Evolutionary conservation across 2,113 vertebrate species (phyloP).

Genomic region (Erpornis zantholeuca): DNA sequence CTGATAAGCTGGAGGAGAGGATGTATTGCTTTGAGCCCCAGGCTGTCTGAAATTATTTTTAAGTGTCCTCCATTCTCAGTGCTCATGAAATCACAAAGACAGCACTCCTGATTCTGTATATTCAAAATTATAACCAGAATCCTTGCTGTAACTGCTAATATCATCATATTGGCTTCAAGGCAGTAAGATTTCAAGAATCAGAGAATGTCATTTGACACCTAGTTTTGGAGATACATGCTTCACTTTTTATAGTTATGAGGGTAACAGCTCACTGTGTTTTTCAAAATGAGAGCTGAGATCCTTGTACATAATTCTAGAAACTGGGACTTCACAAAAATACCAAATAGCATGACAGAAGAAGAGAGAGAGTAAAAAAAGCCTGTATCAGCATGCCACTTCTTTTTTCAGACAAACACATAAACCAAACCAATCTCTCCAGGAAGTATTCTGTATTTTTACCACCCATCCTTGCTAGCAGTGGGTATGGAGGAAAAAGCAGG

Average conservation of each 20-base stretch:
- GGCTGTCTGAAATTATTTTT: conserved; percentile 7
- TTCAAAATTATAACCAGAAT: neutral
- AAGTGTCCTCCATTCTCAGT: neutral
- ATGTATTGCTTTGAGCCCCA: neutral
- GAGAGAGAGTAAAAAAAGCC: neutral
- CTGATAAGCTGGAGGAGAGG: neutral
- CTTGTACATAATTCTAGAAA: neutral
- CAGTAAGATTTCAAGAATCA: neutral
- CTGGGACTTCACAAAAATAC: neutral
- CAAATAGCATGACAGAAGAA: neutral
- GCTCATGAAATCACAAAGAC: neutral
- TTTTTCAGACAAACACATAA: neutral
- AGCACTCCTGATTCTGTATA: neutral
- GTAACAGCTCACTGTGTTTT: neutral
- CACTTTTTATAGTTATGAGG: neutral
- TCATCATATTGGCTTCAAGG: neutral
- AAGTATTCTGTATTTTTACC: neutral
- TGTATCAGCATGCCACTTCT: neutral
- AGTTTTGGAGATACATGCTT: neutral
- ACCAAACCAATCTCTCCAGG: neutral
- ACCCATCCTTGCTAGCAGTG: neutral
- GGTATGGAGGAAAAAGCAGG: neutral
- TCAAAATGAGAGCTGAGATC: neutral
- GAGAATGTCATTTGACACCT: neutral
- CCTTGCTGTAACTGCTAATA: neutral